These are phyloP conservation scores for Hemicordylus capensis DNA, from an alignment of 2,113 vertebrate genomes.

Conservation along the genomic window DNA sequence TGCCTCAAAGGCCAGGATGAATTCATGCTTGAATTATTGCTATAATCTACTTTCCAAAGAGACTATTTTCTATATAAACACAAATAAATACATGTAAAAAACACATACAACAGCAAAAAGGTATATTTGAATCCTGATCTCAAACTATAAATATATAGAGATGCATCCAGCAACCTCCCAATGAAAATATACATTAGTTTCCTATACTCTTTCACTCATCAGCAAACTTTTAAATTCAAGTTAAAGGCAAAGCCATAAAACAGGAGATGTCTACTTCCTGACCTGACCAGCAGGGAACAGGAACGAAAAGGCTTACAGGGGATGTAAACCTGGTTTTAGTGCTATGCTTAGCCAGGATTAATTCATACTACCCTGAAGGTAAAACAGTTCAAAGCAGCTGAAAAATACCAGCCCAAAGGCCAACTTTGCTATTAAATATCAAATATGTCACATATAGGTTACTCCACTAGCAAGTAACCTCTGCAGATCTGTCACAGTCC, in stretches of 20 bases:
- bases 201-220: background rate
- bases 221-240: conserved; percentile 7
- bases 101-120: background rate
- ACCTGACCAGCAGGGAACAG: conserved; percentile 11
- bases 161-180: background rate
- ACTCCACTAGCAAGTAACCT: background rate
- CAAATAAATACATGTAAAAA: conserved; percentile 12
- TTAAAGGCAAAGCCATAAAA: conserved; percentile 15
- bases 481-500: background rate
- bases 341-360: background rate
- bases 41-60: conserved; percentile 5
- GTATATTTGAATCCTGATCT: conserved; percentile 12
- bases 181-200: conserved; percentile 1
- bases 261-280: background rate
- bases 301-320: background rate
- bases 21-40: background rate
- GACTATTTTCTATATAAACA: background rate
- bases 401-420: conserved; percentile 14
- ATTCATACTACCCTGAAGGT: background rate
- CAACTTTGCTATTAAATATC: conserved; percentile 27
- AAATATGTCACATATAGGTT: background rate
- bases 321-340: background rate
- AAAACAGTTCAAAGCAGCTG: background rate
- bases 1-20: conserved; percentile 1
- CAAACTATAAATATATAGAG: conserved; percentile 14